Evolutionary conservation across 1,140 invertebrate species (phyloP).

Genomic region (Lethrus apterus): DNA sequence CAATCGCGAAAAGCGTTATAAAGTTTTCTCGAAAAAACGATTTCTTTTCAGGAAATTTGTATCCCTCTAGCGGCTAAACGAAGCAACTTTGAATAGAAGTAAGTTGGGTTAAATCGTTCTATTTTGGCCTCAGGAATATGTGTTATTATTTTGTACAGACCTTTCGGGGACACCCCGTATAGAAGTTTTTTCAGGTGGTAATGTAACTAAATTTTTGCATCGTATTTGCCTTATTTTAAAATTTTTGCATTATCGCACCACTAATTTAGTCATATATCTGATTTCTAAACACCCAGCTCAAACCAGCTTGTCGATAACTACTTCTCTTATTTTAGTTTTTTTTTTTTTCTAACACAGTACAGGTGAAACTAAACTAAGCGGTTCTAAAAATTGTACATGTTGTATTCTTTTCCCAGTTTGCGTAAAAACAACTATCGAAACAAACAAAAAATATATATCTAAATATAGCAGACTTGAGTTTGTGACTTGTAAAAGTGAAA

Average conservation of each 20-base stretch:
- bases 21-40: no score
- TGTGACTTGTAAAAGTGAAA: neutral
- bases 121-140: no score
- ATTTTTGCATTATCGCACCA: conserved; percentile 5
- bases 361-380: neutral
- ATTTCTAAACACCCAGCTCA: conserved; percentile 43
- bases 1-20: no score
- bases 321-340: conserved; percentile 8
- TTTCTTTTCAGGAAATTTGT: no score
- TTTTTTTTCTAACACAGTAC: conserved; percentile 27
- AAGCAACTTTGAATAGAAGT: no score
- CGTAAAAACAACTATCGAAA: neutral
- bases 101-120: no score
- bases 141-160: no score
- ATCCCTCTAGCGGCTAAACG: no score
- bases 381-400: no score
- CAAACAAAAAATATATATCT: neutral
- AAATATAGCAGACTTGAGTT: neutral
- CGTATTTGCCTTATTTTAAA: neutral
- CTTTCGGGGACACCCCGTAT: no score
- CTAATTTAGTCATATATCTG: conserved; percentile 1
- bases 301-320: conserved; percentile 35
- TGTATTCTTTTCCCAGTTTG: neutral
- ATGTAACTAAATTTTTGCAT: conserved; percentile 16
- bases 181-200: no score